These are phyloP conservation scores for Galemys pyrenaicus DNA, from an alignment of 2,113 vertebrate species.

Conservation along the genomic window DNA sequence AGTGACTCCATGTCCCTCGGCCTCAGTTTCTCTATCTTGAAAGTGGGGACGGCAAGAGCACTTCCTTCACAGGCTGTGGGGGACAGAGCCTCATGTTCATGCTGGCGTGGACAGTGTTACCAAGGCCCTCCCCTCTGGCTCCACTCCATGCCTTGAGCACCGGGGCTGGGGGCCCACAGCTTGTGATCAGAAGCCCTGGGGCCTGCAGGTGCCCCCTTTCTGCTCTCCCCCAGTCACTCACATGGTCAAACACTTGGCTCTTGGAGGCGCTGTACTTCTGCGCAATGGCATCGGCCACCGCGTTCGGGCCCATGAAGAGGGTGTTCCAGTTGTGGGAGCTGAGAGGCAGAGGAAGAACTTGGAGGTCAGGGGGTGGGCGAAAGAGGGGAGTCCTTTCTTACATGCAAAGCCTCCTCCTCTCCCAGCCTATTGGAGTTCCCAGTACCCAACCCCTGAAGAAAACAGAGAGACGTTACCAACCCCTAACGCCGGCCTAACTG, in stretches of 20 bases:
- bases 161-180: too few species aligned
- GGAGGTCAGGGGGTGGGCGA: neutral
- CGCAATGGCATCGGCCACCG: slow-evolving; percentile 95
- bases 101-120: too few species aligned
- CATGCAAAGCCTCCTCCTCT: neutral
- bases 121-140: neutral
- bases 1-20: neutral
- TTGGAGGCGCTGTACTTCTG: slow-evolving; percentile 96
- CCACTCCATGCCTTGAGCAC: neutral
- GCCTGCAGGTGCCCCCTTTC: neutral
- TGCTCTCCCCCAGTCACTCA: slow-evolving; percentile 82
- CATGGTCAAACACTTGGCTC: slow-evolving; percentile 96
- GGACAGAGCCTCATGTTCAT: too few species aligned
- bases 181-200: neutral
- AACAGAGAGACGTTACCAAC: accelerated
- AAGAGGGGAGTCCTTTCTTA: accelerated
- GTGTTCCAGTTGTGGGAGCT: slow-evolving; percentile 99
- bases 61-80: neutral
- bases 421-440: too few species aligned
- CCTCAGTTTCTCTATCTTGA: neutral
- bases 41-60: neutral
- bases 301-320: slow-evolving; percentile 94
- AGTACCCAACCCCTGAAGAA: accelerated
- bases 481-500: neutral
- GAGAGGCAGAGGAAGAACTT: slow-evolving; percentile 4